These are phyloP conservation scores for Orussus abietinus DNA, from an alignment of 1,140 invertebrate genomes.

Conservation along the genomic window DNA sequence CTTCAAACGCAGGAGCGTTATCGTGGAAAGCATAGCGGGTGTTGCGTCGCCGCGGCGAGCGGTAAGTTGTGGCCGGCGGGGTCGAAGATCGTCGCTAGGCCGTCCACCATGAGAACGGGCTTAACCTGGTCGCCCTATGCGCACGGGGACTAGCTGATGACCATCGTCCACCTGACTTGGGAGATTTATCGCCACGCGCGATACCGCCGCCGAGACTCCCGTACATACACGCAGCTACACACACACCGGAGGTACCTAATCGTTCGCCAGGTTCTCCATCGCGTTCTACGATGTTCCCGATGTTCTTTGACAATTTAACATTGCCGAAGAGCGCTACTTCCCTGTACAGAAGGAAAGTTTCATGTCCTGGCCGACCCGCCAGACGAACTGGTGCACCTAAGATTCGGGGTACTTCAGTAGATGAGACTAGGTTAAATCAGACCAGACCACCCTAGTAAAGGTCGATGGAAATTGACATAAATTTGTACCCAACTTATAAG, in stretches of 20 bases:
- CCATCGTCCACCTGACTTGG: constrained; percentile 50
- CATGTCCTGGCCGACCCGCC: no score
- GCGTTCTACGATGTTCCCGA: neutral
- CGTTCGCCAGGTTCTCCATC: constrained; percentile 8
- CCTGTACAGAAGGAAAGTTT: no score
- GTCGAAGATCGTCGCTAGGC: constrained; percentile 47
- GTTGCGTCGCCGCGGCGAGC: constrained; percentile 23
- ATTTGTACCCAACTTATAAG: no score
- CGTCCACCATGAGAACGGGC: constrained; percentile 44
- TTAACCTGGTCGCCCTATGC: constrained; percentile 28
- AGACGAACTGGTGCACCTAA: constrained; percentile 12
- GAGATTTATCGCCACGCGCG: constrained; percentile 52
- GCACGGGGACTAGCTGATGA: constrained; percentile 45
- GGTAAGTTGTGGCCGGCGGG: constrained; percentile 44
- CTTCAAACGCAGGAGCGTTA: no score
- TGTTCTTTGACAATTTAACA: neutral
- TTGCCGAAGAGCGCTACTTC: neutral
- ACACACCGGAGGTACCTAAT: constrained; percentile 14
- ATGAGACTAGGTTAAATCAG: no score
- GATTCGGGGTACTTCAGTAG: no score
- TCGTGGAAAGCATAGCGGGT: constrained; percentile 41
- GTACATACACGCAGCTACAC: no score
- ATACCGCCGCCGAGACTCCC: no score
- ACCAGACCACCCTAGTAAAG: no score
- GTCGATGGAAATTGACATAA: no score